These are phyloP conservation scores for Marcusenius ussheri DNA, from an alignment of 2,113 vertebrate species.

Conservation along the genomic window DNA sequence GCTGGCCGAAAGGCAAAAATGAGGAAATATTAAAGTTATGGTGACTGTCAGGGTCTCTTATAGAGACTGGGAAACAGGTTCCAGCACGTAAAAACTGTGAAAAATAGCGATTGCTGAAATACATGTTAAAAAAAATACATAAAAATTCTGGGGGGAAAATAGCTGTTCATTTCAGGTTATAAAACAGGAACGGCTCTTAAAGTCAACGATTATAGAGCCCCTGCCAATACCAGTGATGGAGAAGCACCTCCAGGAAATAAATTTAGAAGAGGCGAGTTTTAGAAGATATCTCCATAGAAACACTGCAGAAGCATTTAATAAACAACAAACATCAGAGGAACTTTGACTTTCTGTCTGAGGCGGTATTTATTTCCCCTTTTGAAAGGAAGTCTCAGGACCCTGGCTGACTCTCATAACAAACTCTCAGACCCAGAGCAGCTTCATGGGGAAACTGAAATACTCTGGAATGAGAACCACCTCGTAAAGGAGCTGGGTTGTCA, in stretches of 20 bases:
- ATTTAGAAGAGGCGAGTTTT: neutral
- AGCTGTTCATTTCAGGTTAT: neutral
- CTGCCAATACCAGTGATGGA: neutral
- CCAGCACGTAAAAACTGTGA: neutral
- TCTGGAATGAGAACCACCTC: neutral
- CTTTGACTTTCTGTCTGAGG: neutral
- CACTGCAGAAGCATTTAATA: neutral
- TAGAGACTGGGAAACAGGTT: neutral
- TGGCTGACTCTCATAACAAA: neutral
- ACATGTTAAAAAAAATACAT: neutral
- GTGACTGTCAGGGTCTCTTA: neutral
- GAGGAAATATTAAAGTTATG: neutral
- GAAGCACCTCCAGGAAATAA: neutral
- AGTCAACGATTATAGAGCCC: neutral
- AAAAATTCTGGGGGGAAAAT: neutral
- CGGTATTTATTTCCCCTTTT: neutral
- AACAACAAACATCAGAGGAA: neutral
- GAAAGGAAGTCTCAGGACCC: neutral
- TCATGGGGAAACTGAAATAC: neutral
- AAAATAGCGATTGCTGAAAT: neutral
- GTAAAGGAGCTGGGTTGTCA: neutral
- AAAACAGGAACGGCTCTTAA: neutral
- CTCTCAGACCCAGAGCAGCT: neutral
- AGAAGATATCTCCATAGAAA: neutral
- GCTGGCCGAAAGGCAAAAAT: neutral